Evolutionary conservation across 2,888 invertebrate species (phyloP), one percentile per base, ranked within the genome.

Genomic region (Drosophila imparisetae): DNA sequence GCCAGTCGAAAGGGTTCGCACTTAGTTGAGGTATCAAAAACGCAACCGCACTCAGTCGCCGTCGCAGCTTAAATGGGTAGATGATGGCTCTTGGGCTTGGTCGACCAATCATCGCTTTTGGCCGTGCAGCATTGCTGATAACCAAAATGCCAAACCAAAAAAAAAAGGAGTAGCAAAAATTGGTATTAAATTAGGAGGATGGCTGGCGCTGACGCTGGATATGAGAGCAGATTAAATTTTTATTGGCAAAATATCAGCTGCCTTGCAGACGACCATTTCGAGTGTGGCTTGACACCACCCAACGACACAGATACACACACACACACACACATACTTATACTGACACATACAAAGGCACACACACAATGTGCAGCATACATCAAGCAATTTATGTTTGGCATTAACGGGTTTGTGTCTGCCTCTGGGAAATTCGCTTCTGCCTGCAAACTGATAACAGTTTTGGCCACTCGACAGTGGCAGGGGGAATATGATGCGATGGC

Each of bases 171-270:
- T 40, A 48, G 52, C 38, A 58, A 34, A 55, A 72, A 68, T 68
- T 71, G 80, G 85, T 78, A 84, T 84, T 84, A 85, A 83, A 86
- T 85, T 82, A 80, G 75, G 79, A 72, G 75, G 57, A 75, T 54
- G 72, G 30, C 29, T 32, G 42, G 48, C 42, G 57, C 70, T 70
- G 66, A 67, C 72, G 67, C 71, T 78, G 85, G 75, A 78, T 81
- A 78, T 79, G 73, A 77, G 74, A 80, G 75, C 58, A 86, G 90
- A 87, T 90, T 90, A 90, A 75, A 90, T 89, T 90, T 90, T 90
- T 90, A 90, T 90, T 90, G 89, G 81, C 78, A 79, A 84, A 86
- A 84, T 86, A 89, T 89, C 86, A 83, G 80, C 60, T 72, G 66
- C 55, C 78, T 73, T 73, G 53, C 64, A 64, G 61, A 57, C 61